A percentile compares a stretch with the other conserved stretches of the same genome.
phyloP scores from a whole-genome alignment of 1,140 invertebrate genomes.

The Asbolus verrucosus region DNA sequence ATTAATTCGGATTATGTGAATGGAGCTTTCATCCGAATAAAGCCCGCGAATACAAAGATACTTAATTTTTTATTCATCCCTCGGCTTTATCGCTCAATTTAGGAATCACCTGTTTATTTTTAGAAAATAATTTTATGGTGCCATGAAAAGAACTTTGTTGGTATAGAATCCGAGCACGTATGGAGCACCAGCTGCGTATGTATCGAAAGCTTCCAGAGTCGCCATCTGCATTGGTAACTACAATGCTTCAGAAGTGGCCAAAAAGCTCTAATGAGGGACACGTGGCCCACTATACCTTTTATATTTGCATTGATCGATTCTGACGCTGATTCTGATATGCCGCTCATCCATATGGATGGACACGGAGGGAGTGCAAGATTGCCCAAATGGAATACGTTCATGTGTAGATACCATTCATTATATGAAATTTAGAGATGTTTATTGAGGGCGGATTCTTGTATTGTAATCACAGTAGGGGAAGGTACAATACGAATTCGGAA shows the following conservation, averaged over 20 bases:
- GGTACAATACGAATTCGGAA: too few relatives aligned
- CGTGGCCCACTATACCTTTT: constrained; percentile 59
- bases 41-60: not conserved
- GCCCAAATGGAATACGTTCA: too few relatives aligned
- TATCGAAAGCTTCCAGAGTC: constrained; percentile 3
- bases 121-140: constrained; percentile 15
- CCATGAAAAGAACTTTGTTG: not conserved
- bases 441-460: too few relatives aligned
- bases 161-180: constrained; percentile 4
- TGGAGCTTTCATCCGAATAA: constrained; percentile 5
- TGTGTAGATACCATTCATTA: too few relatives aligned
- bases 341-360: too few relatives aligned
- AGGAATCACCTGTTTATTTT: constrained; percentile 31
- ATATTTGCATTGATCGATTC: constrained; percentile 40
- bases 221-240: constrained; percentile 26
- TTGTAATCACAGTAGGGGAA: too few relatives aligned
- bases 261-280: constrained; percentile 62
- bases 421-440: too few relatives aligned
- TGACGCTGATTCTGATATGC: not conserved
- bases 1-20: constrained; percentile 3
- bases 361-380: too few relatives aligned
- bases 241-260: constrained; percentile 59
- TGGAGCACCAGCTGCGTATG: constrained; percentile 11
- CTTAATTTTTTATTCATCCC: constrained; percentile 20
- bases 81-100: constrained; percentile 5